Percentiles rank a stretch among this genome's conserved stretches.
Conservation (phyloP, 2,113 vertebrate species). For the Notechis scutatus region DNA sequence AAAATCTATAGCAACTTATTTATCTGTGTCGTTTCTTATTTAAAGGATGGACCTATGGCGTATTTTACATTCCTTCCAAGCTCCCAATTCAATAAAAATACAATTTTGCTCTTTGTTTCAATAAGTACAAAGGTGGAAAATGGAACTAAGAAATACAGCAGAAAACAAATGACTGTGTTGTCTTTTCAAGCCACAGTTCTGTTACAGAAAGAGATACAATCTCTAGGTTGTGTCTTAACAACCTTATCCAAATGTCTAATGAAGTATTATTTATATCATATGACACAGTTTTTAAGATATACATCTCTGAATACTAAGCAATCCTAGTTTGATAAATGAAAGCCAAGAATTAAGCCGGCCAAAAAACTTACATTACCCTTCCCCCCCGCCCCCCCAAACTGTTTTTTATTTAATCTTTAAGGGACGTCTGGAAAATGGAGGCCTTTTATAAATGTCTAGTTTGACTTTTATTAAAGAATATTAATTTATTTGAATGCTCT, state of each 20-base stretch:
- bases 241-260: background rate
- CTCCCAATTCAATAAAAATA: no score
- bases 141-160: background rate
- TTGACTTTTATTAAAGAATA: background rate
- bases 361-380: background rate
- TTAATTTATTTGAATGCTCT: background rate
- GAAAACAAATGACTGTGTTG: background rate
- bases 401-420: background rate
- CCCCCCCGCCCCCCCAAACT: background rate
- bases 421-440: background rate
- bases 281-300: background rate
- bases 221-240: background rate
- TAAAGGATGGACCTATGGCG: background rate
- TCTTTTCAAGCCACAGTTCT: background rate
- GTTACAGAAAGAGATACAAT: background rate
- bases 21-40: background rate
- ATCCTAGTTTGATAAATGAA: background rate
- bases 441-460: background rate
- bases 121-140: background rate
- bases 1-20: background rate
- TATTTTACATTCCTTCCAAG: background rate
- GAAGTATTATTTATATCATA: background rate
- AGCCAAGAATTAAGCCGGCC: background rate
- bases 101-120: background rate
- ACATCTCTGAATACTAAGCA: conserved; percentile 7